These are phyloP conservation scores for Poeciliopsis presidionis DNA, from an alignment of 2,797 vertebrate species.

Conservation along the genomic window DNA sequence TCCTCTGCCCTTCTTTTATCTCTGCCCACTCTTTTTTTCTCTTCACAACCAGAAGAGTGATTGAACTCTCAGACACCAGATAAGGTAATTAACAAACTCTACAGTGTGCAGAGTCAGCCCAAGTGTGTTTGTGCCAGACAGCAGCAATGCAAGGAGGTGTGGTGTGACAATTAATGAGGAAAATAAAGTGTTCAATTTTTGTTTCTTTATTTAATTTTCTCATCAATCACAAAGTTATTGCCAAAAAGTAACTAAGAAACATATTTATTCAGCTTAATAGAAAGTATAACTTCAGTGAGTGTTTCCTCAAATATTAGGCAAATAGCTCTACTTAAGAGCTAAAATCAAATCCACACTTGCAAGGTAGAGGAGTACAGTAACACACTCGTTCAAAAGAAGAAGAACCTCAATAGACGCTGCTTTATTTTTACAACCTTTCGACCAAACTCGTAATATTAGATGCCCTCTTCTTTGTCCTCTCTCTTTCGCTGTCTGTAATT, in stretches of 20 bases:
- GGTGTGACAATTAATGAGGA: conserved; percentile 9
- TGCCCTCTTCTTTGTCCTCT: neutral
- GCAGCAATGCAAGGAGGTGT: neutral
- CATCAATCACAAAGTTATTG: neutral
- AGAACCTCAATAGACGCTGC: neutral
- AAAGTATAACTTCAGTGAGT: neutral
- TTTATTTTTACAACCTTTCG: neutral
- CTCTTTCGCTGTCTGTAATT: conserved; percentile 1
- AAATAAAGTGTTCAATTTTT: neutral
- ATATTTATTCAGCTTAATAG: neutral
- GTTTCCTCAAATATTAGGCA: neutral
- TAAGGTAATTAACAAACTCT: conserved; percentile 56
- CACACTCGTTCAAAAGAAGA: neutral
- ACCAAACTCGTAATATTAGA: neutral
- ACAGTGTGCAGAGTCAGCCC: conserved; percentile 35
- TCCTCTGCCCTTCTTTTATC: neutral
- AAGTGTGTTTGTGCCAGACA: conserved; percentile 13
- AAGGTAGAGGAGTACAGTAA: neutral
- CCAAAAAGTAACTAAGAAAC: neutral
- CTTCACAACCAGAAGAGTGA: conserved; percentile 31
- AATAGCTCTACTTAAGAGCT: neutral
- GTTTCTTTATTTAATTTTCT: conserved; percentile 11
- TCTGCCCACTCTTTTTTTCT: neutral
- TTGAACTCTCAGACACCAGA: conserved; percentile 46
- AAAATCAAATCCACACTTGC: neutral